Evolutionary conservation across 1,140 invertebrate genomes (phyloP).

Genomic region (Heliothis subflexa): DNA sequence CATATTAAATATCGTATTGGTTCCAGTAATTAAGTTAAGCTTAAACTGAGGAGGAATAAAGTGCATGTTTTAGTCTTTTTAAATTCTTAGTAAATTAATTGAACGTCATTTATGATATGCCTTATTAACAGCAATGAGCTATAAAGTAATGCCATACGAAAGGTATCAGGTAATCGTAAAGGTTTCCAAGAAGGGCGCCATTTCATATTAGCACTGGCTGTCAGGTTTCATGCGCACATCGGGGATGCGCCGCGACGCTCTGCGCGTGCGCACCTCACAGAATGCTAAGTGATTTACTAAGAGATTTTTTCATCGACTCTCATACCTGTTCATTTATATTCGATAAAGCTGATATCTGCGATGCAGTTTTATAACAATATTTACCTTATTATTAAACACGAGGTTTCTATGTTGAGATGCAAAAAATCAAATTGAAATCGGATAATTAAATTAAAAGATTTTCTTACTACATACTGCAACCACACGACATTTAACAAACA

Average conservation of each 20-base stretch:
- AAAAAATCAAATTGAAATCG: too few relatives aligned
- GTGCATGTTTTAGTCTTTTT: neutral
- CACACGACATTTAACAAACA: too few relatives aligned
- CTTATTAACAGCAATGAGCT: neutral
- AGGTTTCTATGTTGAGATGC: too few relatives aligned
- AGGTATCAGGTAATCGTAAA: conserved; percentile 35
- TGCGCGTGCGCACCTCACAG: conserved; percentile 37
- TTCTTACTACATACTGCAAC: too few relatives aligned
- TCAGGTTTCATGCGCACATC: conserved; percentile 45
- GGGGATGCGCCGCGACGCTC: conserved; percentile 37
- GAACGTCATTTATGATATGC: too few relatives aligned
- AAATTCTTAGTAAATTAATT: too few relatives aligned
- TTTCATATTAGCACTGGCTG: conserved; percentile 51
- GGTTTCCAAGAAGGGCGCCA: conserved; percentile 49
- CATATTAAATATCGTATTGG: neutral
- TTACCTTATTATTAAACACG: too few relatives aligned
- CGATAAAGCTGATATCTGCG: neutral
- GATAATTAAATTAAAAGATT: too few relatives aligned
- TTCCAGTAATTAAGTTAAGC: neutral
- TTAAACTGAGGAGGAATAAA: conserved; percentile 4
- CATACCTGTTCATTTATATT: too few relatives aligned
- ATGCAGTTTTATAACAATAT: neutral
- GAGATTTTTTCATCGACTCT: conserved; percentile 43
- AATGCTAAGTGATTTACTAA: conserved; percentile 52
- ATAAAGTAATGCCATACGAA: conserved; percentile 18